A percentile compares a stretch with the other conserved stretches of the same genome.
Conservation (phyloP, 23 tunicate species). For the Aplidium turbinatum region DNA sequence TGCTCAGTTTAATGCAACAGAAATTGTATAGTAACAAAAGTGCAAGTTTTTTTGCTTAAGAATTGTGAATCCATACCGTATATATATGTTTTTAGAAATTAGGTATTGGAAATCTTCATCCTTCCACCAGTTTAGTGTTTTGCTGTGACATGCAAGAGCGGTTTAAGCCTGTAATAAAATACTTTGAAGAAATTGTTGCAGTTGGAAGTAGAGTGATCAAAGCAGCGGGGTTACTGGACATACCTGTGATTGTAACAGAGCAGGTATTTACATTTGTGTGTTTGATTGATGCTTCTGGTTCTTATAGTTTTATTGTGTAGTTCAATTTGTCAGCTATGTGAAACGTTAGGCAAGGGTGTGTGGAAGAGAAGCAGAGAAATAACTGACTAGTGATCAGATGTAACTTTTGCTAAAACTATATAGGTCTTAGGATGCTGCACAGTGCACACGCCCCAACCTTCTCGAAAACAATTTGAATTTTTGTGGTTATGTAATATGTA, state of each 20-base stretch:
- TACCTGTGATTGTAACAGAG: constrained; percentile 88
- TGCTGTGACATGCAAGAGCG: constrained; percentile 96
- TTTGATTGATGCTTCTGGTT: too few relatives aligned
- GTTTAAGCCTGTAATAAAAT: constrained; percentile 71
- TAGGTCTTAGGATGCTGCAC: too few relatives aligned
- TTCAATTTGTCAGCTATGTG: too few relatives aligned
- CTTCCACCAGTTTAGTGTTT: constrained; percentile 54
- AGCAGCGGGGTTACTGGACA: constrained; percentile 47
- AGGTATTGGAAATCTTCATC: constrained; percentile 46
- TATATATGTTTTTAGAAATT: constrained; percentile 9
- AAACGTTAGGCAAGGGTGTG: too few relatives aligned
- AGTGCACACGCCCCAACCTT: too few relatives aligned
- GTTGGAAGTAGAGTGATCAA: constrained; percentile 64
- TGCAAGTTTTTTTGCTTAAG: not conserved
- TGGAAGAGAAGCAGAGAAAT: too few relatives aligned
- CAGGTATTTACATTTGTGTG: constrained; percentile 37
- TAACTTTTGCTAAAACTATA: too few relatives aligned
- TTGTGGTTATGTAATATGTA: too few relatives aligned
- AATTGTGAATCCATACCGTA: not conserved
- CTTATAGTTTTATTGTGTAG: too few relatives aligned
- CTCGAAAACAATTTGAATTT: too few relatives aligned
- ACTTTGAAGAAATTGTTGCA: constrained; percentile 71
- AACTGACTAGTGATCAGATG: too few relatives aligned
- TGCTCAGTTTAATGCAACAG: not conserved
- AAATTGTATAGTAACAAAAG: not conserved